A percentile compares a stretch with the other conserved stretches of the same genome.
Evolutionary conservation across 2,888 invertebrate genomes (phyloP).

Genomic region (Entomobrya proxima): DNA sequence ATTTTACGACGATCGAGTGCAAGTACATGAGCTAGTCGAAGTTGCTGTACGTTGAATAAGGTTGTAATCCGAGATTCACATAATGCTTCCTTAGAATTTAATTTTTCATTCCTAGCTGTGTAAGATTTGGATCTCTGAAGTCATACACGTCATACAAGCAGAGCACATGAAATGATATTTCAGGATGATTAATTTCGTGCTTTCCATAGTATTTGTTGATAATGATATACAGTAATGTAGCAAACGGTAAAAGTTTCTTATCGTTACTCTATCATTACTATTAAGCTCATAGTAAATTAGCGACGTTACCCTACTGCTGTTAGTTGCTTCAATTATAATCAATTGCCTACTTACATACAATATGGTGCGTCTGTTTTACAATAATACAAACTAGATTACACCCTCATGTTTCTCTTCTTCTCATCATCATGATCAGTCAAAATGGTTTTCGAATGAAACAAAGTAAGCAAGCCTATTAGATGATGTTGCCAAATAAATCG

Average conservation of each 20-base stretch:
- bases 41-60: conserved; percentile 5
- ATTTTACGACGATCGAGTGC: too few relatives aligned
- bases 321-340: conserved; percentile 45
- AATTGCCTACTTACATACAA: neutral
- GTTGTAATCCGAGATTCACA: neutral
- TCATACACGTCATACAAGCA: neutral
- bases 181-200: conserved; percentile 48
- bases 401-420: conserved; percentile 6
- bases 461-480: too few relatives aligned
- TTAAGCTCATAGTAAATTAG: neutral
- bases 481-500: too few relatives aligned
- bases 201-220: conserved; percentile 9
- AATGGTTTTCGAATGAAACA: conserved; percentile 8
- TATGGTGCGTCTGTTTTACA: conserved; percentile 9
- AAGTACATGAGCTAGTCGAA: too few relatives aligned
- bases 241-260: conserved; percentile 42
- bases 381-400: conserved; percentile 14
- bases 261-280: conserved; percentile 37
- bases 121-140: neutral
- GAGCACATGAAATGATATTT: conserved; percentile 8
- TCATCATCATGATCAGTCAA: neutral
- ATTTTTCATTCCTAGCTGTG: too few relatives aligned
- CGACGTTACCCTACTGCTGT: conserved; percentile 16
- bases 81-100: too few relatives aligned
- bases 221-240: conserved; percentile 2